Evolutionary conservation across 2,888 invertebrate genomes (phyloP).

Genomic region (Lasioglossum marginatum): DNA sequence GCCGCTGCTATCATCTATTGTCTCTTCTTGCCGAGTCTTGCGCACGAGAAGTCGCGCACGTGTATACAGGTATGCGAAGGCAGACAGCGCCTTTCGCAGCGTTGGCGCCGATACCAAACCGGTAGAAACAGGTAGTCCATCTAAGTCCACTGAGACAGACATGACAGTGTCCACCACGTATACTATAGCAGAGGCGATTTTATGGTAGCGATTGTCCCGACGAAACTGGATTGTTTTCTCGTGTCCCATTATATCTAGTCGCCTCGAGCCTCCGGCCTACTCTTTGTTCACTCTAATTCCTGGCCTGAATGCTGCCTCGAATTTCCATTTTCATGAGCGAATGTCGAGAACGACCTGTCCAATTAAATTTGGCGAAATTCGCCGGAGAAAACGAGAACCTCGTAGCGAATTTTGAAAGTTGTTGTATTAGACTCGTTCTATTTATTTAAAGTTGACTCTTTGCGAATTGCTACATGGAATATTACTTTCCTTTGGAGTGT

Average conservation of each 20-base stretch:
- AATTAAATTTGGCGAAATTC: not conserved
- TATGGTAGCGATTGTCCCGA: constrained; percentile 39
- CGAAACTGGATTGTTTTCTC: not conserved
- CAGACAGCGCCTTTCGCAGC: constrained; percentile 69
- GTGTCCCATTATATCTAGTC: not conserved
- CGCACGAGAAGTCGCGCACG: constrained; percentile 49
- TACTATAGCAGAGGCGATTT: constrained; percentile 48
- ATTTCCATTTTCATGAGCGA: not conserved
- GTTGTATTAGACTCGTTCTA: not conserved
- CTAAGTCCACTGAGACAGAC: constrained; percentile 64
- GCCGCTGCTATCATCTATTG: constrained; percentile 66
- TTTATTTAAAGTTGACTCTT: not conserved
- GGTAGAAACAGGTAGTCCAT: constrained; percentile 75
- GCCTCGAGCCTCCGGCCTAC: not conserved
- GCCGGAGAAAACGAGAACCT: not conserved
- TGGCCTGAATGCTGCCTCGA: not conserved
- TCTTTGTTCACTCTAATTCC: not conserved
- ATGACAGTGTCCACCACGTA: constrained; percentile 38
- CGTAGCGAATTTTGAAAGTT: not conserved
- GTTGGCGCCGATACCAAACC: constrained; percentile 77
- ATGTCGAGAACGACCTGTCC: not conserved
- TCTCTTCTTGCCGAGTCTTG: constrained; percentile 55
- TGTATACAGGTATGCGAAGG: constrained; percentile 62
- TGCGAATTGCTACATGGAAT: not conserved
- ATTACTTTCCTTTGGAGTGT: not conserved